Conservation (phyloP, 2,113 vertebrate species). For the Lepus americanus region DNA sequence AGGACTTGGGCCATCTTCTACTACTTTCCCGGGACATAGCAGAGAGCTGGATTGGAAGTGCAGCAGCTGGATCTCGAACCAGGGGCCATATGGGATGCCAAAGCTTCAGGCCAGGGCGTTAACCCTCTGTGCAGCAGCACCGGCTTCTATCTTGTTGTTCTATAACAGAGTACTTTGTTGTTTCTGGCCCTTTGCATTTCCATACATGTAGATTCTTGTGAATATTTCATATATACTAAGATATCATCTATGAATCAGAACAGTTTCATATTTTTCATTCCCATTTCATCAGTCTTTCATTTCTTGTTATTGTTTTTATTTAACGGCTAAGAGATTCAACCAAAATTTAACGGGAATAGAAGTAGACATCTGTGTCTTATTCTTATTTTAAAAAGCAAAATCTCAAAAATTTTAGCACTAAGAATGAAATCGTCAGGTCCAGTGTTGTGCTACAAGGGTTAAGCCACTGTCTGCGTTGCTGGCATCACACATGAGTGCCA, state of each 20-base stretch:
- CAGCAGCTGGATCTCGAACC: no score
- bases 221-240: neutral
- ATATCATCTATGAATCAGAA: neutral
- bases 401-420: neutral
- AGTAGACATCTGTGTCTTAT: neutral
- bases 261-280: neutral
- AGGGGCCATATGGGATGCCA: no score
- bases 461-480: no score
- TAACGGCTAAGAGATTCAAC: neutral
- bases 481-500: no score
- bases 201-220: neutral
- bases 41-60: no score
- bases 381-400: neutral
- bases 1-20: no score
- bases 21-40: no score
- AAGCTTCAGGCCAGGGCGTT: no score
- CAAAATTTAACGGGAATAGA: neutral
- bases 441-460: no score
- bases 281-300: neutral
- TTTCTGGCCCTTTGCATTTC: neutral
- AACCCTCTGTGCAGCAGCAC: no score
- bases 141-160: neutral
- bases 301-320: conserved; percentile 5
- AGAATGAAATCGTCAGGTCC: neutral
- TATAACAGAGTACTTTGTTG: conserved; percentile 3